Conservation (phyloP, 2,888 invertebrate species). For the Limnephilus marmoratus region DNA sequence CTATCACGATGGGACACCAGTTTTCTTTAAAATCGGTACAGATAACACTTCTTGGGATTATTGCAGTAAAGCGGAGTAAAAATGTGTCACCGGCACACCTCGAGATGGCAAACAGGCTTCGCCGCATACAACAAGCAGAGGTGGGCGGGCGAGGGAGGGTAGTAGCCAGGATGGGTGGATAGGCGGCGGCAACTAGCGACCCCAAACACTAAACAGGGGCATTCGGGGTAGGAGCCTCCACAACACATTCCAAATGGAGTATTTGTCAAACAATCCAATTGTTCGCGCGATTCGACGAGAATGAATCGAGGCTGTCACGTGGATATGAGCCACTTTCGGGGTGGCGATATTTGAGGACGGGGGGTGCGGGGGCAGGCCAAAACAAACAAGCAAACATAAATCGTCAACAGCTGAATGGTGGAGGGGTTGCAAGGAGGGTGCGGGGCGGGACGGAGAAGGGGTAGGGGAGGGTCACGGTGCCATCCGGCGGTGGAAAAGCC, state of each 20-base stretch:
- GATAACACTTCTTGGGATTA: background rate
- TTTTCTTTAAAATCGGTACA: too few species aligned
- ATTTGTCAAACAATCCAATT: constrained; percentile 66
- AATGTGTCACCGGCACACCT: constrained; percentile 56
- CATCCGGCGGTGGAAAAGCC: background rate
- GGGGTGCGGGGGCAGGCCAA: constrained; percentile 14
- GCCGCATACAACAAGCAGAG: constrained; percentile 5
- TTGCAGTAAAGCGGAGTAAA: constrained; percentile 29
- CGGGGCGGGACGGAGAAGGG: background rate
- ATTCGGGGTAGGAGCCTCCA: background rate
- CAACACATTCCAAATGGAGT: constrained; percentile 61
- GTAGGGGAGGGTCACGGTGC: background rate
- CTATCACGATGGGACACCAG: too few species aligned
- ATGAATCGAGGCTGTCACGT: constrained; percentile 55
- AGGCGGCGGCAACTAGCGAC: background rate
- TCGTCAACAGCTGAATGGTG: constrained; percentile 46
- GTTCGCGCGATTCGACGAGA: constrained; percentile 59
- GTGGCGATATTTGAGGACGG: constrained; percentile 29
- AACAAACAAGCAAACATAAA: constrained; percentile 49
- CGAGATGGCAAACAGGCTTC: constrained; percentile 41
- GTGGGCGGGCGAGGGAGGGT: background rate
- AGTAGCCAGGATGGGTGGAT: background rate
- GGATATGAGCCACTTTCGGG: constrained; percentile 44
- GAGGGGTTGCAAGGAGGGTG: background rate
- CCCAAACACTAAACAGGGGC: background rate